Conservation (phyloP, 2,113 vertebrate species). For the Melanerpes formicivorus region DNA sequence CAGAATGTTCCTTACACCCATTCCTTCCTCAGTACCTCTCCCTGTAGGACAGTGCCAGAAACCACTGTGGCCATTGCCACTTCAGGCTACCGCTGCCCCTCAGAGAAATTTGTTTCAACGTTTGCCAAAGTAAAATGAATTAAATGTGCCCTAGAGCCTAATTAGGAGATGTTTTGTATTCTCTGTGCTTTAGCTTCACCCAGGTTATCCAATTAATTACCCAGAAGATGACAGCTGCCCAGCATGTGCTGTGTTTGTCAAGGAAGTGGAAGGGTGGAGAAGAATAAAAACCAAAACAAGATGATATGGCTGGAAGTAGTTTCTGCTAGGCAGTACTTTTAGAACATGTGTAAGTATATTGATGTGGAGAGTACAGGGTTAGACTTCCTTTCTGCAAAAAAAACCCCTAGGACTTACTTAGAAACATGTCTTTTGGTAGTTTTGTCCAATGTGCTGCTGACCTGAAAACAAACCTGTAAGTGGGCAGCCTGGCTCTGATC, state of each 20-base stretch:
- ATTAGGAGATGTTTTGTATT: background rate
- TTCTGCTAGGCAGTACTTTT: background rate
- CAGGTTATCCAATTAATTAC: background rate
- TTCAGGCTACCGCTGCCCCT: background rate
- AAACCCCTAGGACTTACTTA: background rate
- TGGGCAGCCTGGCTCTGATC: background rate
- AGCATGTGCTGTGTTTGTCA: background rate
- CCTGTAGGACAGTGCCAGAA: fast-evolving
- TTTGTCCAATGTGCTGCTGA: background rate
- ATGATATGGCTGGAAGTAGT: background rate
- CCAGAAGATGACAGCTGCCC: background rate
- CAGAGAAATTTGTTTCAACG: background rate
- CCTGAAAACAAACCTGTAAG: background rate
- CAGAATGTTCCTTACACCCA: background rate
- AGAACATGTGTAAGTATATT: fast-evolving
- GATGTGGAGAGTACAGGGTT: background rate
- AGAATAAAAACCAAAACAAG: background rate
- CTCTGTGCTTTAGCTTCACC: background rate
- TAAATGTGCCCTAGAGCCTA: background rate
- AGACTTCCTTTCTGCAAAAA: background rate
- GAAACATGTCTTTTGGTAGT: background rate
- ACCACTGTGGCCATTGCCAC: background rate
- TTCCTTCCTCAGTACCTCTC: background rate
- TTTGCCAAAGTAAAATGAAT: background rate
- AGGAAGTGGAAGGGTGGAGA: background rate